Evolutionary conservation across 2,888 invertebrate species (phyloP).

Genomic region (Dasysyrphus tricinctus): DNA sequence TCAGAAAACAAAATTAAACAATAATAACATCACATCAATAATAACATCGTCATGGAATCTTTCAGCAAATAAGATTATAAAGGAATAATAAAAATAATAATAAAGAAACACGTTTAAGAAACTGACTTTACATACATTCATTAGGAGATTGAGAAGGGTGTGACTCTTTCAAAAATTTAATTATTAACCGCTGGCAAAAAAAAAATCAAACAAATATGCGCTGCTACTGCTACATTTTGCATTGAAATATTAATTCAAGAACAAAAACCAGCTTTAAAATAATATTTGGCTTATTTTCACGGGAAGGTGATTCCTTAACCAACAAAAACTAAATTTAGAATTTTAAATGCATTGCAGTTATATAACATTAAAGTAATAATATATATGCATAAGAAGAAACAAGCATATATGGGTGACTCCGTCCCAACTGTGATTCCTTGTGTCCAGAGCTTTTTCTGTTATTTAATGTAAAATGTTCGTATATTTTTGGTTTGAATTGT

Average conservation of each 20-base stretch:
- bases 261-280: background rate
- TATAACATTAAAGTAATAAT: no score
- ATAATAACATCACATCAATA: background rate
- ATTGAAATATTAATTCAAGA: background rate
- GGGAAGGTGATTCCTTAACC: background rate
- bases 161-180: slow-evolving; percentile 2
- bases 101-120: slow-evolving; percentile 4
- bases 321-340: no score
- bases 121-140: background rate
- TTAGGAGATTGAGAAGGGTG: background rate
- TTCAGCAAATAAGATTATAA: background rate
- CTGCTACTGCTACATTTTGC: background rate
- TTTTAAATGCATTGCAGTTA: no score
- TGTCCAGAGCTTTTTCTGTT: no score
- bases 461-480: no score
- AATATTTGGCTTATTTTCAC: background rate
- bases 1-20: background rate
- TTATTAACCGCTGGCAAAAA: background rate
- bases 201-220: background rate
- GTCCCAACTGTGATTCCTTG: no score
- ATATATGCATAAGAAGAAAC: no score
- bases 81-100: background rate
- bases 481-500: no score
- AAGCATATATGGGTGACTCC: no score
- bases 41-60: slow-evolving; percentile 19